These are phyloP conservation scores for Rhincodon typus DNA, from an alignment of 2,797 vertebrate species.

Conservation along the genomic window DNA sequence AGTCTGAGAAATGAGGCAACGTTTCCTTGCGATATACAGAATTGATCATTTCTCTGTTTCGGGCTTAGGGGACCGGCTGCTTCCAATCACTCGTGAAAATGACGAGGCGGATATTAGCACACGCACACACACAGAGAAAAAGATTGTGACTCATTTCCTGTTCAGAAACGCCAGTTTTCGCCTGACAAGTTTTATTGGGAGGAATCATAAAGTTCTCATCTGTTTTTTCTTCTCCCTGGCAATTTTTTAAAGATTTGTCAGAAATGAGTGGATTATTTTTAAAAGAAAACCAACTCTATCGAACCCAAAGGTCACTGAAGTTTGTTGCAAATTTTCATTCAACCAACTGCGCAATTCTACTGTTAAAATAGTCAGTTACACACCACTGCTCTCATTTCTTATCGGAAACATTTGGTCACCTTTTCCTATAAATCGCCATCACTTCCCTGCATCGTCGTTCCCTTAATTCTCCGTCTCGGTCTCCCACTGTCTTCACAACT, in stretches of 20 bases:
- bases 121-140: not conserved
- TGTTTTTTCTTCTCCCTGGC: not conserved
- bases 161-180: not conserved
- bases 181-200: slow-evolving; percentile 1
- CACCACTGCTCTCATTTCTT: not conserved
- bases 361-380: not conserved
- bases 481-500: not conserved
- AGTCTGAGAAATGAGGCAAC: not conserved
- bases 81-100: slow-evolving; percentile 7
- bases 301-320: not conserved
- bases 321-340: not conserved
- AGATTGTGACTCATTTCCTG: slow-evolving; percentile 24
- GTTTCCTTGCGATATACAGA: not conserved
- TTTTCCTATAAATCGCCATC: not conserved
- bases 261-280: not conserved
- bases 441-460: not conserved
- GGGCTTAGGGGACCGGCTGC: not conserved
- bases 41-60: slow-evolving; percentile 12
- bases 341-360: not conserved
- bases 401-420: not conserved
- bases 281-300: no score
- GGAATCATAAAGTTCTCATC: not conserved
- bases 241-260: not conserved
- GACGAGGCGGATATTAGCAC: slow-evolving; percentile 27
- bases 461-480: not conserved